These are phyloP conservation scores for Corythoichthys intestinalis DNA, from an alignment of 2,113 vertebrate genomes.

Conservation along the genomic window DNA sequence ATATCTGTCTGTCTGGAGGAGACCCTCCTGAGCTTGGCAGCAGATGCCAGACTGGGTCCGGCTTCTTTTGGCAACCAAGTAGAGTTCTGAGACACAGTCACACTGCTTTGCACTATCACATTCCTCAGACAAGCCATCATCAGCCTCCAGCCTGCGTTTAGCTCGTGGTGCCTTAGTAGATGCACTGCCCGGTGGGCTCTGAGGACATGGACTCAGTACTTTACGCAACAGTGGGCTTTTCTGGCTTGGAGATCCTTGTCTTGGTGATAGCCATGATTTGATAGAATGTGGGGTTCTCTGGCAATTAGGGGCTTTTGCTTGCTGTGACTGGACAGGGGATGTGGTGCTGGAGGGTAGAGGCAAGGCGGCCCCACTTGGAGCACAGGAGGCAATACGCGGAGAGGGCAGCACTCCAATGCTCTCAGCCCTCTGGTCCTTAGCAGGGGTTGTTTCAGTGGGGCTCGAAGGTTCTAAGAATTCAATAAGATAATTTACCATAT, in stretches of 20 bases:
- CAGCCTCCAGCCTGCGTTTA: constrained; percentile 86
- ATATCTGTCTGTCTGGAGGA: constrained; percentile 14
- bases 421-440: constrained; percentile 66
- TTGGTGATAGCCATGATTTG: constrained; percentile 80
- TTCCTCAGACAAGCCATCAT: constrained; percentile 50
- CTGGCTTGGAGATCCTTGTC: constrained; percentile 50
- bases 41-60: constrained; percentile 64
- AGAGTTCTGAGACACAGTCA: constrained; percentile 78
- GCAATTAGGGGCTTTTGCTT: constrained; percentile 32
- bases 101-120: constrained; percentile 67
- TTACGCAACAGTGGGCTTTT: constrained; percentile 62
- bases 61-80: constrained; percentile 71
- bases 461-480: constrained; percentile 34
- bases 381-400: constrained; percentile 77
- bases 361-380: constrained; percentile 79
- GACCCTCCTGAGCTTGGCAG: constrained; percentile 47
- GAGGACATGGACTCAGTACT: constrained; percentile 76
- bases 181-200: constrained; percentile 47
- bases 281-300: constrained; percentile 73
- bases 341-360: constrained; percentile 82
- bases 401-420: constrained; percentile 66
- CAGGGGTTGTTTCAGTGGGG: constrained; percentile 71
- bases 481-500: neutral
- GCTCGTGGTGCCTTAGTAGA: constrained; percentile 70
- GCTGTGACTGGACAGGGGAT: constrained; percentile 44